These are phyloP conservation scores for Mus pahari DNA, from an alignment of 2,113 vertebrate genomes.

Conservation along the genomic window DNA sequence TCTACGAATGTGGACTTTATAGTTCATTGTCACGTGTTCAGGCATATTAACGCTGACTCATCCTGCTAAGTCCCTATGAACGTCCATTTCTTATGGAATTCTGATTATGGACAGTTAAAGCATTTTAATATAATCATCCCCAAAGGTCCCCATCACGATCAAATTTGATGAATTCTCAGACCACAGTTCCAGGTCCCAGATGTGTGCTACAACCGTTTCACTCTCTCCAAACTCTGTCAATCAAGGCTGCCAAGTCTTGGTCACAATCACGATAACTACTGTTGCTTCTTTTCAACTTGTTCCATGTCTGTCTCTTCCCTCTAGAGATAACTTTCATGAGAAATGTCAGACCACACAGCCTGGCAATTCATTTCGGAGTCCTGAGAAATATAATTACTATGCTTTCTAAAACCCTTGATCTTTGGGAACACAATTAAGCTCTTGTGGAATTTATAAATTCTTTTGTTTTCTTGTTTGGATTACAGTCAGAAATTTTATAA, in stretches of 20 bases:
- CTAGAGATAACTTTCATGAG: not conserved
- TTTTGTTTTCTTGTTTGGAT: conserved; percentile 22
- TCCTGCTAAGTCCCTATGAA: not conserved
- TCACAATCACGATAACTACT: not conserved
- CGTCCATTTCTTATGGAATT: not conserved
- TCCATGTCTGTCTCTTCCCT: not conserved
- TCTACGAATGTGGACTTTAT: not conserved
- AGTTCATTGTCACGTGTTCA: not conserved
- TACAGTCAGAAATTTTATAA: not conserved
- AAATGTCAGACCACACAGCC: not conserved
- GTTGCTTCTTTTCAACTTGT: not conserved
- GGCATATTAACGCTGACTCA: not conserved
- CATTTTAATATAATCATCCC: not conserved
- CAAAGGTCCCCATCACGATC: not conserved
- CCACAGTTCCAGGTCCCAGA: not conserved
- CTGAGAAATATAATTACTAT: not conserved
- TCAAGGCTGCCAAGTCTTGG: not conserved
- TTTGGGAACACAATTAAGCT: not conserved
- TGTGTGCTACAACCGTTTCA: not conserved
- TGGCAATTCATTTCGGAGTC: not conserved
- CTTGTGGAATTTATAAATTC: not conserved
- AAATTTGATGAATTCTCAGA: not conserved
- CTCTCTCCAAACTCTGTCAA: fast-evolving
- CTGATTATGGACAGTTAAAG: not conserved
- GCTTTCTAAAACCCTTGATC: not conserved